phyloP scores from a whole-genome alignment of 2,888 invertebrate genomes.

The Hyppa rectilinea region DNA sequence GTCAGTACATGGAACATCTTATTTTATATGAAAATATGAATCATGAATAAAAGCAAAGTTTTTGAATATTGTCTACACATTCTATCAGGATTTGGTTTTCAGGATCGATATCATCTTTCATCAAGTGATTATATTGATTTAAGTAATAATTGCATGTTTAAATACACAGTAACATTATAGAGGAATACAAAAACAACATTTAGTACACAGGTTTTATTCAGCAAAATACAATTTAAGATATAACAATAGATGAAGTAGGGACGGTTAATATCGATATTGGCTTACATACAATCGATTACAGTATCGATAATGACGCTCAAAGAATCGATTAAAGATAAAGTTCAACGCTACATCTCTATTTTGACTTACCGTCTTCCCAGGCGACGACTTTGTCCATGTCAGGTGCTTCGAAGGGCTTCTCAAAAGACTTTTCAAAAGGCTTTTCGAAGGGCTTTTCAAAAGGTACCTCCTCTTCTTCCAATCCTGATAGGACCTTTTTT shows the following conservation, averaged over 20 bases:
- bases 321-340: conserved; percentile 39
- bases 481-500: conserved; percentile 81
- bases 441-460: conserved; percentile 62
- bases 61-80: neutral
- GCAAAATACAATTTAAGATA: conserved; percentile 47
- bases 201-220: conserved; percentile 60
- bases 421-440: conserved; percentile 64
- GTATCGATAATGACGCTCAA: conserved; percentile 48
- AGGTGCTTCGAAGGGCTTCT: conserved; percentile 69
- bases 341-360: conserved; percentile 48
- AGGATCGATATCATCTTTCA: neutral
- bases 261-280: conserved; percentile 51
- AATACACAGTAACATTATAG: conserved; percentile 14
- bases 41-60: conserved; percentile 44
- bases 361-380: conserved; percentile 88
- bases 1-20: conserved; percentile 15
- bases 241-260: conserved; percentile 35
- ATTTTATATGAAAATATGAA: conserved; percentile 45
- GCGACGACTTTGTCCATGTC: conserved; percentile 79
- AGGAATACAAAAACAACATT: conserved; percentile 63
- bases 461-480: conserved; percentile 70
- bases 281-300: conserved; percentile 56
- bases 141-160: neutral
- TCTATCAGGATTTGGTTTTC: neutral
- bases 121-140: conserved; percentile 9